Percentiles rank a stretch among this genome's conserved stretches.
Evolutionary conservation across 2,797 vertebrate species (phyloP).

Genomic region (Lacerta agilis): DNA sequence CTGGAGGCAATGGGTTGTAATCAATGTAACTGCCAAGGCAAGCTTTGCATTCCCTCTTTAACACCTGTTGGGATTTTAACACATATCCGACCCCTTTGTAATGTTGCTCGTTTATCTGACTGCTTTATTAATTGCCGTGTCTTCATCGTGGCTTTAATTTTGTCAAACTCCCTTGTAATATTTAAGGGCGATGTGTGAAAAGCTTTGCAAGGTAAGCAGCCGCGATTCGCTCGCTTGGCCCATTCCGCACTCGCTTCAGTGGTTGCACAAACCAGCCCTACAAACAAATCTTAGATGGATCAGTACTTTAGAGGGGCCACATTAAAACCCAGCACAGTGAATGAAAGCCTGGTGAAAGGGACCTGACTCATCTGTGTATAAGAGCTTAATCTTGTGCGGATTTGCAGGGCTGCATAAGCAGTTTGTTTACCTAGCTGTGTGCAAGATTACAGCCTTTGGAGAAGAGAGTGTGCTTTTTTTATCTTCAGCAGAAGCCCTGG

Average conservation of each 20-base stretch:
- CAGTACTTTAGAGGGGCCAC: conserved; percentile 1
- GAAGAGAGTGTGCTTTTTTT: neutral
- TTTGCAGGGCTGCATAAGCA: conserved; percentile 27
- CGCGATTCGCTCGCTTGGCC: neutral
- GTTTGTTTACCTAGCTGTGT: conserved; percentile 38
- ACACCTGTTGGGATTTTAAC: neutral
- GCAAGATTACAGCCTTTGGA: conserved; percentile 16
- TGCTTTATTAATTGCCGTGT: neutral
- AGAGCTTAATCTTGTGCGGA: conserved; percentile 17
- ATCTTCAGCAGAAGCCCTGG: neutral
- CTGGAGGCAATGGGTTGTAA: too few species aligned
- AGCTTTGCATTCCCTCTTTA: neutral
- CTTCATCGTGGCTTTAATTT: neutral
- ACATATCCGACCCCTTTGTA: neutral
- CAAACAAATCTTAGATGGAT: neutral
- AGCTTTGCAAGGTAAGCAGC: too few species aligned
- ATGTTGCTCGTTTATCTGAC: neutral
- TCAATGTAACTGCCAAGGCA: too few species aligned
- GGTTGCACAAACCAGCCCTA: neutral
- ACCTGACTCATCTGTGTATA: conserved; percentile 16
- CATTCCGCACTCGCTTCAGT: neutral
- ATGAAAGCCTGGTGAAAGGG: conserved; percentile 14
- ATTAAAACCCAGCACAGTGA: conserved; percentile 9
- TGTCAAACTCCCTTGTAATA: neutral
- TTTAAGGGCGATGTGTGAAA: too few species aligned